These are phyloP conservation scores for Actinia tenebrosa DNA, from an alignment of 64 coral and sea anemone genomes.

Conservation along the genomic window DNA sequence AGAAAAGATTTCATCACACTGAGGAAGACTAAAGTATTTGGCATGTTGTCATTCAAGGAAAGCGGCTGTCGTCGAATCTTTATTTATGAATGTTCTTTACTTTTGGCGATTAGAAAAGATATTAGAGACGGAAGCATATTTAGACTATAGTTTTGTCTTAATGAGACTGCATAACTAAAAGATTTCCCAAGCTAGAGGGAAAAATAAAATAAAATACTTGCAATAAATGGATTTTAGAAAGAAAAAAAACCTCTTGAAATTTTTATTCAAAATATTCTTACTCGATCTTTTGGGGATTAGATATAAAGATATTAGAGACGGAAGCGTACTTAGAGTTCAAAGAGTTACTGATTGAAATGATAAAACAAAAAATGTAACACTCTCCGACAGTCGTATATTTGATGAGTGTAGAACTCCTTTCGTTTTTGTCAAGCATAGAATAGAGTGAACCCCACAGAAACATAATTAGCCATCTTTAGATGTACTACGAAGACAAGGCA, in stretches of 20 bases:
- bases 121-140: too few species aligned
- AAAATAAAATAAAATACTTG: not conserved
- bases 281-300: not conserved
- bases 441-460: conserved; percentile 1
- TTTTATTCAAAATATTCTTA: not conserved
- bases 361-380: conserved; percentile 12
- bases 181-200: not conserved
- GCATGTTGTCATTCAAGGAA: too few species aligned
- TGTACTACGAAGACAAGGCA: not conserved
- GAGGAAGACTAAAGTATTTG: too few species aligned
- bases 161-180: not conserved
- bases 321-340: not conserved
- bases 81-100: too few species aligned
- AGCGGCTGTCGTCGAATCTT: too few species aligned
- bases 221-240: not conserved
- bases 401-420: not conserved
- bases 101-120: too few species aligned
- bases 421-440: not conserved
- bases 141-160: too few species aligned
- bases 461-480: conserved; percentile 9
- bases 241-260: not conserved
- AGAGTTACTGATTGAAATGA: not conserved
- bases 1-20: not conserved
- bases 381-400: not conserved
- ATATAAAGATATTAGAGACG: not conserved